phyloP scores from a whole-genome alignment of 2,888 invertebrate genomes.

The Dermolepida albohirtum region DNA sequence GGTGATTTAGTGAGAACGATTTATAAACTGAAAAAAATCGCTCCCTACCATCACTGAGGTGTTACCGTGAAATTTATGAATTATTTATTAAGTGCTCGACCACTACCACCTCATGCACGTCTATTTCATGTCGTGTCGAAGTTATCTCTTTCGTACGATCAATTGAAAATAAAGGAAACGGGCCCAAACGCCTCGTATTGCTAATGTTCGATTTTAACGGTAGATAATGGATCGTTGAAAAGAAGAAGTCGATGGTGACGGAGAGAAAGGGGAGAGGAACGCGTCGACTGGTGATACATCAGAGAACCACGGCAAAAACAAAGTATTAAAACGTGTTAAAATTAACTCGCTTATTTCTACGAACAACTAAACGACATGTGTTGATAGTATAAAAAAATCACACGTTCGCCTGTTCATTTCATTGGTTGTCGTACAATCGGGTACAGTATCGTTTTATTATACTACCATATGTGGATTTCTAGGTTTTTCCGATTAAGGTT shows the following conservation, averaged over 20 bases:
- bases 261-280: constrained; percentile 1
- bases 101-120: constrained; percentile 27
- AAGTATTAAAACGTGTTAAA: constrained; percentile 13
- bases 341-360: not conserved
- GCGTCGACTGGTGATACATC: not conserved
- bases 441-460: not conserved
- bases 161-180: constrained; percentile 42
- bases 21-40: constrained; percentile 3
- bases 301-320: constrained; percentile 6
- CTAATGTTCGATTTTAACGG: constrained; percentile 31
- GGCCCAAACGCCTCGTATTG: constrained; percentile 30
- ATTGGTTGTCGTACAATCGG: not conserved
- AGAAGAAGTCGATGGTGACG: not conserved
- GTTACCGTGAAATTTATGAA: constrained; percentile 41
- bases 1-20: constrained; percentile 7
- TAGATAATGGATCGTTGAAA: constrained; percentile 11
- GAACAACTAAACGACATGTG: not conserved
- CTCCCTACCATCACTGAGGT: constrained; percentile 6
- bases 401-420: not conserved
- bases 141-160: constrained; percentile 30
- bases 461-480: not conserved
- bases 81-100: constrained; percentile 39
- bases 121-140: constrained; percentile 37
- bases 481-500: too few relatives aligned
- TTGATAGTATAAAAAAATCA: too few relatives aligned